Evolutionary conservation across 2,113 vertebrate species (phyloP).

Genomic region (Ceuthmochares aereus): DNA sequence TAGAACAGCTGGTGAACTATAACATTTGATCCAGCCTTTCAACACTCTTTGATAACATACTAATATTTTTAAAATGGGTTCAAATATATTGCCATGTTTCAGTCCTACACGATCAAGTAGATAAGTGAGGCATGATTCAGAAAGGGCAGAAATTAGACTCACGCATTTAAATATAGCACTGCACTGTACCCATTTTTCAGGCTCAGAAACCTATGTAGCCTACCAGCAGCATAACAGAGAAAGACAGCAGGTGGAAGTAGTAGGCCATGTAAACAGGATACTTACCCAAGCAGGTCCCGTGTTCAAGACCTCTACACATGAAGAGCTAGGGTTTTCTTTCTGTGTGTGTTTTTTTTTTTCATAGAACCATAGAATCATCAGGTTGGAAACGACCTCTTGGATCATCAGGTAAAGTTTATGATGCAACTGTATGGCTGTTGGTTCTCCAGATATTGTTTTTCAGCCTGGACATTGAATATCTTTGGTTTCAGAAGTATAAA

Average conservation of each 20-base stretch:
- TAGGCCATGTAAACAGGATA: background rate
- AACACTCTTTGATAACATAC: background rate
- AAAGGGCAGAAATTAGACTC: background rate
- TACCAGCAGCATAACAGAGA: background rate
- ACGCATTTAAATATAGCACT: background rate
- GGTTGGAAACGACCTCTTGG: too few relatives aligned
- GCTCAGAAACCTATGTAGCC: background rate
- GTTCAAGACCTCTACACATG: background rate
- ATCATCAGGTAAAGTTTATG: background rate
- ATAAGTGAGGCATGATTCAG: background rate
- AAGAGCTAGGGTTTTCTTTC: background rate
- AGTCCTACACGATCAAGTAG: background rate
- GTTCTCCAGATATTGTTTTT: background rate
- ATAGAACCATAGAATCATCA: too few relatives aligned
- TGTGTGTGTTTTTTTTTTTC: too few relatives aligned
- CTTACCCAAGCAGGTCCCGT: background rate
- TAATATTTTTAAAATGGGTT: background rate
- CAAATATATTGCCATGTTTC: background rate
- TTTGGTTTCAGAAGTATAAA: background rate
- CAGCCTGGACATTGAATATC: background rate
- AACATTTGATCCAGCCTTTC: background rate
- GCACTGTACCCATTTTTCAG: background rate
- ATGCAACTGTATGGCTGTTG: background rate
- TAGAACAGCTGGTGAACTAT: background rate
- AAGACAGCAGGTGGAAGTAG: background rate